These are phyloP conservation scores for Drosophila infuscata DNA, from an alignment of 2,888 invertebrate genomes.

Conservation along the genomic window DNA sequence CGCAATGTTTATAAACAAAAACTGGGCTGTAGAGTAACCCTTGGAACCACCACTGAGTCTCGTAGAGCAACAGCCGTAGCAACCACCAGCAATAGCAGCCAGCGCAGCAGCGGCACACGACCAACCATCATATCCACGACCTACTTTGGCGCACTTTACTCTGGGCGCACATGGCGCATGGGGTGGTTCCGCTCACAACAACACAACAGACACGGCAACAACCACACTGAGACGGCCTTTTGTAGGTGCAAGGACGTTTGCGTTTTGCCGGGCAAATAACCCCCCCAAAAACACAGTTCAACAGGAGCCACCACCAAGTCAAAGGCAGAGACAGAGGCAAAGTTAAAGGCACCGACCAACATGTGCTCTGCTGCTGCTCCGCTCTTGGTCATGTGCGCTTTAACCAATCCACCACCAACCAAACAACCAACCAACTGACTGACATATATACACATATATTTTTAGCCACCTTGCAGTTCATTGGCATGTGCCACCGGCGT, in stretches of 20 bases:
- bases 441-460: not conserved
- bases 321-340: constrained; percentile 8
- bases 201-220: constrained; percentile 22
- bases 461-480: constrained; percentile 56
- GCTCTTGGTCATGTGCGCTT: constrained; percentile 69
- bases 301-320: constrained; percentile 52
- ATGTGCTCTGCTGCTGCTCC: constrained; percentile 51
- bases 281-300: constrained; percentile 48
- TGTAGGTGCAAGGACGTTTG: constrained; percentile 78
- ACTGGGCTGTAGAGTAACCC: constrained; percentile 69
- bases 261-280: constrained; percentile 49
- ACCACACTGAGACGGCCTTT: constrained; percentile 56
- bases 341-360: constrained; percentile 50
- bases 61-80: constrained; percentile 38
- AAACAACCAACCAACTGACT: constrained; percentile 27
- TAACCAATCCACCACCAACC: constrained; percentile 56
- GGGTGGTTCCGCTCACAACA: constrained; percentile 80
- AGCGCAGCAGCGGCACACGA: constrained; percentile 41
- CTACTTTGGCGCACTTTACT: constrained; percentile 77
- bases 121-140: constrained; percentile 66
- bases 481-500: constrained; percentile 77
- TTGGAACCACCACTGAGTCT: constrained; percentile 76
- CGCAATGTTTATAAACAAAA: constrained; percentile 80
- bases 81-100: constrained; percentile 31
- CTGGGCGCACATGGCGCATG: constrained; percentile 77